Conservation (phyloP, 2,797 vertebrate species). For the Mus caroli region DNA sequence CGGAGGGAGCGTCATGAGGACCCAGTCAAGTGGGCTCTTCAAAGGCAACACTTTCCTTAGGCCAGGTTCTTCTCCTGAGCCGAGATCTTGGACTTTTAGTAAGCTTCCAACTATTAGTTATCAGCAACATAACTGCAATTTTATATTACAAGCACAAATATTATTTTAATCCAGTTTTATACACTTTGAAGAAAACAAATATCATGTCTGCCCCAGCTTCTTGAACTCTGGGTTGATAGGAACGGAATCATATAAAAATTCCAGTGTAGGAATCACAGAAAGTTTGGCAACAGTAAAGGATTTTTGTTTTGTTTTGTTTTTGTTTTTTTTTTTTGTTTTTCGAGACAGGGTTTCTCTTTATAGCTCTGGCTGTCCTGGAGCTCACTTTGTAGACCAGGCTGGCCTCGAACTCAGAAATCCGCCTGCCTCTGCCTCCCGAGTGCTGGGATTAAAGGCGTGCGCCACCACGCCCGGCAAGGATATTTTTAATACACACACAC, state of each 20-base stretch:
- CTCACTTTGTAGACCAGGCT: no score
- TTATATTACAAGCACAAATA: slow-evolving; percentile 37
- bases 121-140: neutral
- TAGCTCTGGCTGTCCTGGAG: no score
- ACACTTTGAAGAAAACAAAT: slow-evolving; percentile 35
- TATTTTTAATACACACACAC: neutral
- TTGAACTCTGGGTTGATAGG: neutral
- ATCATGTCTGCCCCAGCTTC: neutral
- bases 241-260: neutral
- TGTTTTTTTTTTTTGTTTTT: no score
- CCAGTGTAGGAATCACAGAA: neutral
- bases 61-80: neutral
- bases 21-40: neutral
- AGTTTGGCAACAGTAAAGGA: neutral
- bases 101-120: neutral
- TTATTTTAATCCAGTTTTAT: slow-evolving; percentile 37
- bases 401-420: no score
- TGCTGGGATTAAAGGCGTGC: no score
- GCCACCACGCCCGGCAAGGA: no score
- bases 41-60: neutral
- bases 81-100: neutral
- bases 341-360: no score
- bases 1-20: neutral
- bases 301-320: no score
- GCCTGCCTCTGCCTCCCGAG: no score